phyloP scores from a whole-genome alignment of 2,113 vertebrate genomes.

The Ceyx cyanopectus region DNA sequence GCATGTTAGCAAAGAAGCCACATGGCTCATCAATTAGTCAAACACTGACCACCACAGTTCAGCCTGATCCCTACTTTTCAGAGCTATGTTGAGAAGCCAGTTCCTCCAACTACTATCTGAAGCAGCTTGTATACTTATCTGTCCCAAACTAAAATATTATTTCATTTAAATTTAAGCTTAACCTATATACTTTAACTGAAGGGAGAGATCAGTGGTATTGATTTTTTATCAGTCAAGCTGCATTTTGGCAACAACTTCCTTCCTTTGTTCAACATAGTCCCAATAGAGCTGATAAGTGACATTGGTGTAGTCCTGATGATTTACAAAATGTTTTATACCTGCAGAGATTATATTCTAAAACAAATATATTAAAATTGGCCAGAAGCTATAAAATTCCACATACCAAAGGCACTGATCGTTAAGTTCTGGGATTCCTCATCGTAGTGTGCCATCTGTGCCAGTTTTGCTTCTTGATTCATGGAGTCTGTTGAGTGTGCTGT shows the following conservation, averaged over 20 bases:
- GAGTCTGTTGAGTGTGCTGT: not conserved
- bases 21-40: constrained; percentile 76
- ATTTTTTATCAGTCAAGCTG: not conserved
- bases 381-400: not conserved
- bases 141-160: constrained; percentile 75
- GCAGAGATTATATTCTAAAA: not conserved
- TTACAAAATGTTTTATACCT: not conserved
- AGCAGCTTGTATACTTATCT: constrained; percentile 74
- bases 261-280: not conserved
- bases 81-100: constrained; percentile 73
- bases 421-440: not conserved
- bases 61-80: constrained; percentile 74
- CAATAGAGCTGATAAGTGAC: not conserved
- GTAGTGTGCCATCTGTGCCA: not conserved
- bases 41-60: constrained; percentile 71
- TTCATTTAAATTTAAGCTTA: constrained; percentile 77
- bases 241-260: not conserved
- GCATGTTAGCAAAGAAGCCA: constrained; percentile 62
- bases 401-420: not conserved
- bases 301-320: not conserved
- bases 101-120: constrained; percentile 73
- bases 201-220: constrained; percentile 64
- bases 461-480: not conserved
- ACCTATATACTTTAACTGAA: constrained; percentile 73
- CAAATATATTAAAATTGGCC: not conserved